These are phyloP conservation scores for Sclerodermus sp. DNA, from an alignment of 2,888 invertebrate genomes.

Conservation along the genomic window DNA sequence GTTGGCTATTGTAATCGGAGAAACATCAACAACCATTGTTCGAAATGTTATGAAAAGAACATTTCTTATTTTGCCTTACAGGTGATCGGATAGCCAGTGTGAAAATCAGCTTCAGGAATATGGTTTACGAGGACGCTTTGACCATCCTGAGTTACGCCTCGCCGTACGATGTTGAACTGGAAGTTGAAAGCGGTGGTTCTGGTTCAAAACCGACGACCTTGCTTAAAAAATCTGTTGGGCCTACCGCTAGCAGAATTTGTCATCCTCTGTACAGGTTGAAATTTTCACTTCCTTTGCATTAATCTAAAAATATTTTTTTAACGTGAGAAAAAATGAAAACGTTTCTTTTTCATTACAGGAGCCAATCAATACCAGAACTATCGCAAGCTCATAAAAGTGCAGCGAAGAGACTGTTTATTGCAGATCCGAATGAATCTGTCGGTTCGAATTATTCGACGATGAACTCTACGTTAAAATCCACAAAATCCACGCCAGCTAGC, in stretches of 20 bases:
- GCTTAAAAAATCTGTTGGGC: conserved; percentile 52
- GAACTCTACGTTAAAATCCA: conserved; percentile 48
- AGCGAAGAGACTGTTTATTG: conserved; percentile 54
- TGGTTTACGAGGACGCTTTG: conserved; percentile 88
- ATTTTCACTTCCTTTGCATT: background rate
- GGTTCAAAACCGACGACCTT: conserved; percentile 55
- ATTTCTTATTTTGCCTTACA: conserved; percentile 59
- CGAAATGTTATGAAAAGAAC: no score
- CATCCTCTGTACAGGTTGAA: conserved; percentile 68
- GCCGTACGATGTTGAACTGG: conserved; percentile 83
- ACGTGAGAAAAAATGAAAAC: background rate
- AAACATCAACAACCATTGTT: no score
- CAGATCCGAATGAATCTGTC: conserved; percentile 55
- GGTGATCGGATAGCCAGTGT: conserved; percentile 87
- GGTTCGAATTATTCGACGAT: conserved; percentile 58
- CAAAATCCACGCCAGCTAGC: conserved; percentile 43
- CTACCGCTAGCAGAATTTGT: conserved; percentile 60
- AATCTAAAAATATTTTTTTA: background rate
- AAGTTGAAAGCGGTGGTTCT: conserved; percentile 65
- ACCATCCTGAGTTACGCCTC: conserved; percentile 89
- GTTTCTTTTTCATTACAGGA: conserved; percentile 66
- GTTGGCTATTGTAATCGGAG: no score
- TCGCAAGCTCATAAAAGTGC: conserved; percentile 61
- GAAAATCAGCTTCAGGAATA: conserved; percentile 83
- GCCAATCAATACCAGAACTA: conserved; percentile 79